Conservation (phyloP, 2,797 vertebrate genomes). For the Mastacembelus armatus region DNA sequence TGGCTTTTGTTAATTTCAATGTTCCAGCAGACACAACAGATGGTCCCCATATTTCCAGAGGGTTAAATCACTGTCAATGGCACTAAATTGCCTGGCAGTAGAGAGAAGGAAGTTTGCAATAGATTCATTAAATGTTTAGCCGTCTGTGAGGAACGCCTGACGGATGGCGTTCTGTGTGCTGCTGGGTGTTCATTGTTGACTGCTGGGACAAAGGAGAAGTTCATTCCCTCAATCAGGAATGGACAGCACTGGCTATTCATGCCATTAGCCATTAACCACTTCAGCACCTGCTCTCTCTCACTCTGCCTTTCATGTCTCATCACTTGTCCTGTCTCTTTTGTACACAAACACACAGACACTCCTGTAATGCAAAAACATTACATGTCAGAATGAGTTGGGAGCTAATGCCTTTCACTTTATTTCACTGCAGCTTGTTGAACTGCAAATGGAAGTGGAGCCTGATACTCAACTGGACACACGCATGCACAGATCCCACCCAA, state of each 20-base stretch:
- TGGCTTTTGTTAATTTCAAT: constrained; percentile 60
- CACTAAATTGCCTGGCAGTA: constrained; percentile 40
- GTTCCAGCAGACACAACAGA: constrained; percentile 63
- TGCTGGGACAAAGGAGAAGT: constrained; percentile 69
- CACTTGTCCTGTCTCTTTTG: constrained; percentile 50
- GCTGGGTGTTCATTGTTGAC: constrained; percentile 65
- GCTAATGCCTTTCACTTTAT: constrained; percentile 60
- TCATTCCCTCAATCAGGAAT: constrained; percentile 68
- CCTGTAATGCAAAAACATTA: constrained; percentile 31
- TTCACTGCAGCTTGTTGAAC: constrained; percentile 71
- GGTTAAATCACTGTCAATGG: constrained; percentile 66
- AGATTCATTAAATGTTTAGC: constrained; percentile 61
- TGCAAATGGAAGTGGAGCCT: constrained; percentile 40
- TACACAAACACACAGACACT: constrained; percentile 41
- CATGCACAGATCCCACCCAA: constrained; percentile 5
- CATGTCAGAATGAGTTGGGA: constrained; percentile 20
- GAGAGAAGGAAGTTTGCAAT: constrained; percentile 57
- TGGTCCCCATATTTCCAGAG: constrained; percentile 64
- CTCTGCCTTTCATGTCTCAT: constrained; percentile 52
- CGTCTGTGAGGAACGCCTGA: constrained; percentile 61
- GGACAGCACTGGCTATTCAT: constrained; percentile 71
- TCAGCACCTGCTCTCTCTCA: constrained; percentile 84
- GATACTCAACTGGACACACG: constrained; percentile 15
- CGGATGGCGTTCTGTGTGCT: constrained; percentile 66
- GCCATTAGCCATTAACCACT: constrained; percentile 76